Evolutionary conservation across 2,113 vertebrate genomes (phyloP), one percentile per base, ranked within the genome.

Genomic region (Sclerurus mexicanus): DNA sequence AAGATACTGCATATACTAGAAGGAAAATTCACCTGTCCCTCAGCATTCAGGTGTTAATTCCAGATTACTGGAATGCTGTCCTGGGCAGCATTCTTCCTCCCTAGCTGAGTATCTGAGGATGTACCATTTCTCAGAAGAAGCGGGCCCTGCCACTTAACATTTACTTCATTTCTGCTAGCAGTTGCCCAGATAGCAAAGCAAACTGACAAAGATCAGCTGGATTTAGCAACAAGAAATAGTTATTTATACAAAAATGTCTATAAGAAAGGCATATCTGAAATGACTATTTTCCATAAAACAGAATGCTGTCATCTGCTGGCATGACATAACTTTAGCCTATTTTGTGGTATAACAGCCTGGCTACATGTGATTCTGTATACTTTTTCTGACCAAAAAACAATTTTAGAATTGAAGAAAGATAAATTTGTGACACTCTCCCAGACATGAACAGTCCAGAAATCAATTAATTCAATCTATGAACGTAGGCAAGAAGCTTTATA

Each of bases 381-480:
- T 22, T 49, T 91, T 35, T 27, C 4, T 3, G 10, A 92, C 33
- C 10, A 56, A 91, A 68, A 76, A 35, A 56, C 9, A 87, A 64
- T 90, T 94, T 73, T 46, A 79, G 8, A 72, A 72, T 4, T 74
- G 73, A 94, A 85, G 39, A 40, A 67, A 49, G 42, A 55, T 44
- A 73, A 74, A 85, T 59, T 73, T 93, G 40, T 93, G 66, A 82
- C 63, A 63, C 3, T 79, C 18, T 3, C 25, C 20, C 27, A 28
- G 50, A 62, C 44, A 49, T 44, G 2, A 73, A 64, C 4, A 2
- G 72, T 88, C 82, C 42, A 85, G 83, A 97, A 96, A 96, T 93
- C 53, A 94, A 72, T 60, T 89, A 84, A 53, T 91, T 71, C 58
- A 74, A 47, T 37, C 44, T 50, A 56, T 47, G 84, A 97, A 96